Evolutionary conservation across 35 echinoderm and acorn worm species (phyloP).

Genomic region (Apostichopus japonicus): DNA sequence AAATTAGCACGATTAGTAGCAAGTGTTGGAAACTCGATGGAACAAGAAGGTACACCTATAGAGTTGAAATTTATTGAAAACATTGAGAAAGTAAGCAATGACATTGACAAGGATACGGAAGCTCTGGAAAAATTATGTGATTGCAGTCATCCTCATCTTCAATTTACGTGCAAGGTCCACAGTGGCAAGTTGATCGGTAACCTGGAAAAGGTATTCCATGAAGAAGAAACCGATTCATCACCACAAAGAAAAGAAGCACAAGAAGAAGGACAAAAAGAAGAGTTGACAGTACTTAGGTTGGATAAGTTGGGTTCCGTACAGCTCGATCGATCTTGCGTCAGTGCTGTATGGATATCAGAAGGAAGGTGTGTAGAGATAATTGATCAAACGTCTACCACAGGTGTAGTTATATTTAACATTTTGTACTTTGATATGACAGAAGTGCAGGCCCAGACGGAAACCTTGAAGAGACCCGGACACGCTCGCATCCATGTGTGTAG

Average conservation of each 20-base stretch:
- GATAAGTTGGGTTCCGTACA: not conserved
- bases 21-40: not conserved
- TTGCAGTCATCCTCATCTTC: conserved; percentile 17
- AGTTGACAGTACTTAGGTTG: not conserved
- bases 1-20: not conserved
- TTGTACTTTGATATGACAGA: not conserved
- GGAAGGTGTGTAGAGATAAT: not conserved
- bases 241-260: not conserved
- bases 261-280: not conserved
- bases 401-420: not conserved
- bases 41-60: not conserved
- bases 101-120: conserved; percentile 20
- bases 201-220: not conserved
- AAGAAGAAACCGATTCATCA: not conserved
- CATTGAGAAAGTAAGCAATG: not conserved
- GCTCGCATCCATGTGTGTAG: conserved; percentile 1
- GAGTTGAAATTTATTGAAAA: conserved; percentile 13
- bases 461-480: not conserved
- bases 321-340: not conserved
- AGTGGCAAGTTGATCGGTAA: not conserved
- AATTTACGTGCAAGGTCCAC: not conserved
- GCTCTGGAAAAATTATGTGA: conserved; percentile 30
- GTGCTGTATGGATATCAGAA: not conserved
- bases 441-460: not conserved
- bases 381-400: not conserved